These are phyloP conservation scores for Drosophila simulans DNA, from an alignment of 1,140 invertebrate genomes.

Conservation along the genomic window DNA sequence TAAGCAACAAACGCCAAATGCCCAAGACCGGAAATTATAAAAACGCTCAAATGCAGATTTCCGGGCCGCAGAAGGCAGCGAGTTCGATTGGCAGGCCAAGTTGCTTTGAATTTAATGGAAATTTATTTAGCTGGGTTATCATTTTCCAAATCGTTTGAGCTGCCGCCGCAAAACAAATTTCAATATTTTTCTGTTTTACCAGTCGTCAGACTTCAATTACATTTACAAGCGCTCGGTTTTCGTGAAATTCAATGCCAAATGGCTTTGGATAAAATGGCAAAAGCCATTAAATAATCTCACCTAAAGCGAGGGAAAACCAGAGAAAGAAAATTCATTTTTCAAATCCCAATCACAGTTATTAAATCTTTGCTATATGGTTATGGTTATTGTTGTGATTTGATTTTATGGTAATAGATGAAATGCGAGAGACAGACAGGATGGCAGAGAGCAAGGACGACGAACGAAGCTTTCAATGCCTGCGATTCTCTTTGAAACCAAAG, in stretches of 20 bases:
- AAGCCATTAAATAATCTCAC: conserved; percentile 79
- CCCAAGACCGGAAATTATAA: conserved; percentile 44
- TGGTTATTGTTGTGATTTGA: conserved; percentile 83
- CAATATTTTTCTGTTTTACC: conserved; percentile 39
- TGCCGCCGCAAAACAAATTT: conserved; percentile 25
- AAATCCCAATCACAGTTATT: conserved; percentile 83
- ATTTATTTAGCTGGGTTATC: conserved; percentile 13
- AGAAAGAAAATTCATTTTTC: conserved; percentile 82
- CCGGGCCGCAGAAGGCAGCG: conserved; percentile 17
- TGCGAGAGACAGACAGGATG: conserved; percentile 19
- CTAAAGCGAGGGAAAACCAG: conserved; percentile 61
- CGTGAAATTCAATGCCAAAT: conserved; percentile 70
- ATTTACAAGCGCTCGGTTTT: conserved; percentile 46
- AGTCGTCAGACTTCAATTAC: conserved; percentile 65
- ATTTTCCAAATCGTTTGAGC: conserved; percentile 48
- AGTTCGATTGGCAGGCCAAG: conserved; percentile 22
- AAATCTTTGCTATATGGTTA: conserved; percentile 83
- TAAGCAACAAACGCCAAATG: conserved; percentile 60
- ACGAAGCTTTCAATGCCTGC: conserved; percentile 13
- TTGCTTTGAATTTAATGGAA: conserved; percentile 26
- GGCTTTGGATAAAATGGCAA: conserved; percentile 37
- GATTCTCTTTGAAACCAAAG: conserved; percentile 34
- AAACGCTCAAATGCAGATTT: conserved; percentile 62
- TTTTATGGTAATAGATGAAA: conserved; percentile 78
- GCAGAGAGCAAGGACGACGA: neutral